Evolutionary conservation across 2,888 invertebrate genomes (phyloP), one percentile per base, ranked within the genome.

Genomic region (Cantharis nigra): DNA sequence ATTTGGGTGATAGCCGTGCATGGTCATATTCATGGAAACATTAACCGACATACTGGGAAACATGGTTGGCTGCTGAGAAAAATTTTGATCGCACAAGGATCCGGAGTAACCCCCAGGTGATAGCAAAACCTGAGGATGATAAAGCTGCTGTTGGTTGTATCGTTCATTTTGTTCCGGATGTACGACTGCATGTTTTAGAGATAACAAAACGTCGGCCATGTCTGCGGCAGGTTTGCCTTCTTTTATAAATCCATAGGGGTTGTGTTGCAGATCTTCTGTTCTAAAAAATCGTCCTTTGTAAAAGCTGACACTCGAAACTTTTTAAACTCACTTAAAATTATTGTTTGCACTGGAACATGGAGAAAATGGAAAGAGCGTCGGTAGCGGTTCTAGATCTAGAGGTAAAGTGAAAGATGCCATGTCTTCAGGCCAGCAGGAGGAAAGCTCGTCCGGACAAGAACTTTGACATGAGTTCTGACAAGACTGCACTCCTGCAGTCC

Each of bases 21-120:
- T 97, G 76, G 98, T 98, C 98, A 98, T 98, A 88, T 97, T 98
- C 98, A 98, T 98, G 83, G 96, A 96, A 0, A 98, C 97, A 86
- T 98, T 98, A 81, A 98, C 97, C 85, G 96, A 97, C 98, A 98
- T 98, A 85, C 97, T 95, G 76, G 97, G 97, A 87, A 96, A 96
- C 80, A 94, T 91, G 0, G 93, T 88, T 4, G 87, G 89, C 78
- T 87, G 87, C 63, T 86, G 87, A 9, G 81, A 5, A 73, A 85
- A 86, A n/a, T 80, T 72, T 81, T 88, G 87, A 14, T 87, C 87
- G 77, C 87, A 86, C 16, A 86, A 80, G 13, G 81, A 78, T 3
- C 85, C 84, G 0, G 86, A 73, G 79, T 88, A 90, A 4, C 84
- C 90, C 83, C 89, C 90, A 83, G 91, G 91, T 14, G 91, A 91